Evolutionary conservation across 2,113 vertebrate species (phyloP), one percentile per base, ranked within the genome.

Genomic region (Panthera leo): DNA sequence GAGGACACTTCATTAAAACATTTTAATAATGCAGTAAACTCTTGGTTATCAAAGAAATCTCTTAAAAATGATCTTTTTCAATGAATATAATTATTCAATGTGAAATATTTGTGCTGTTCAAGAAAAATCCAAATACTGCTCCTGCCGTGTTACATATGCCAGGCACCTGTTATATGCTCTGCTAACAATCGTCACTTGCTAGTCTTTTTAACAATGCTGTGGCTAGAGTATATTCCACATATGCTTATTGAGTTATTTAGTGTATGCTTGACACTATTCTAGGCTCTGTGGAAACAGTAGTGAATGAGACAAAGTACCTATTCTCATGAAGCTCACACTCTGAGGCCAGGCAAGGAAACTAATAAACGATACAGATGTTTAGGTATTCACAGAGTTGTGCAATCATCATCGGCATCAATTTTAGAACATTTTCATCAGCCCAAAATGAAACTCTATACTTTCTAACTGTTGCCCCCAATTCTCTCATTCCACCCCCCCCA

Each of bases 1-100:
- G 94, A 97, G 88, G 76, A 92, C 21, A 79, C 90, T 98, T 98
- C 92, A 98, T 97, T 97, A 97, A 96, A 96, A 92, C 85, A 96
- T 96, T 78, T 96, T 96, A 97, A 94, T 94, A 97, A 97, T 95
- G 71, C 48, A 89, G 80, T 65, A 85, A 98, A 94, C 42, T 82
- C 90, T 75, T 65, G 16, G 89, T 55, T 98, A 94, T 96, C 97
- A 95, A 97, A 88, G 55, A 91, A 91, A 94, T 96, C 61, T 55
- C 53, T 90, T 90, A 34, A 90, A 97, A 91, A 85, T 51, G 48
- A 25, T 85, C 27, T 97, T 97, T 84, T 29, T 42, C 73, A 97
- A 42, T 96, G 82, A 86, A 96, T 87, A 63, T 80, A 95, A 90
- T 95, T 48, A 98, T 82, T 95, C 76, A n/a, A 63, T 36, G 36